Conservation (phyloP, 2,888 invertebrate species). For the Falcaria lacertinaria region DNA sequence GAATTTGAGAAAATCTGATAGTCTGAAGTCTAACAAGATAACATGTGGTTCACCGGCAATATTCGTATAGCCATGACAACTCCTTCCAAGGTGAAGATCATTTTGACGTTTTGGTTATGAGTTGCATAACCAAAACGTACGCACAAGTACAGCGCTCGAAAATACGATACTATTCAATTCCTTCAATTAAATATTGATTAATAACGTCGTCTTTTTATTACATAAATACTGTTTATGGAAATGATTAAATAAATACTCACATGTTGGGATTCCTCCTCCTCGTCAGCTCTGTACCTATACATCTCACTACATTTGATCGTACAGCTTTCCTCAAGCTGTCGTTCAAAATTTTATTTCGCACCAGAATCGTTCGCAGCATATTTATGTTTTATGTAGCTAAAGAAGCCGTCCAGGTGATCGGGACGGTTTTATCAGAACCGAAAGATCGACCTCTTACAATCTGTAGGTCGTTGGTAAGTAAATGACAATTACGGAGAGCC, state of each 20-base stretch:
- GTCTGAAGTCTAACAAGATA: not conserved
- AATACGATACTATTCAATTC: slow-evolving; percentile 6
- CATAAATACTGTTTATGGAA: slow-evolving; percentile 5
- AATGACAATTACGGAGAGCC: slow-evolving; percentile 3
- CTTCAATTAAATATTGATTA: not conserved
- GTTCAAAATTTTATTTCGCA: slow-evolving; percentile 84
- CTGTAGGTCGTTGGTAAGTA: slow-evolving; percentile 63
- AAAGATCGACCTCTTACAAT: slow-evolving; percentile 68
- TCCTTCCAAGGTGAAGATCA: slow-evolving; percentile 42
- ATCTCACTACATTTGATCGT: slow-evolving; percentile 79
- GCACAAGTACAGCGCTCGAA: slow-evolving; percentile 13
- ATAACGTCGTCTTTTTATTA: not conserved
- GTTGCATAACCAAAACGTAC: slow-evolving; percentile 32
- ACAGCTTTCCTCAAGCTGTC: slow-evolving; percentile 81
- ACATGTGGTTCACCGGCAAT: slow-evolving; percentile 38
- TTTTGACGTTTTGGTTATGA: slow-evolving; percentile 75
- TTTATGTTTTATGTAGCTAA: slow-evolving; percentile 46
- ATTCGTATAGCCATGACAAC: slow-evolving; percentile 27
- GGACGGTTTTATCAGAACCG: slow-evolving; percentile 57
- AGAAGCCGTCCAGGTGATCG: slow-evolving; percentile 58
- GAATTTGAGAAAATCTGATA: not conserved
- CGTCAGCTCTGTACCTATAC: slow-evolving; percentile 80
- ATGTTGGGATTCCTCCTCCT: slow-evolving; percentile 81
- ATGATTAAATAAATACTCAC: slow-evolving; percentile 56
- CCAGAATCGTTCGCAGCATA: slow-evolving; percentile 87